Conservation (phyloP, 2,113 vertebrate species). For the Paedocypris sp. region DNA sequence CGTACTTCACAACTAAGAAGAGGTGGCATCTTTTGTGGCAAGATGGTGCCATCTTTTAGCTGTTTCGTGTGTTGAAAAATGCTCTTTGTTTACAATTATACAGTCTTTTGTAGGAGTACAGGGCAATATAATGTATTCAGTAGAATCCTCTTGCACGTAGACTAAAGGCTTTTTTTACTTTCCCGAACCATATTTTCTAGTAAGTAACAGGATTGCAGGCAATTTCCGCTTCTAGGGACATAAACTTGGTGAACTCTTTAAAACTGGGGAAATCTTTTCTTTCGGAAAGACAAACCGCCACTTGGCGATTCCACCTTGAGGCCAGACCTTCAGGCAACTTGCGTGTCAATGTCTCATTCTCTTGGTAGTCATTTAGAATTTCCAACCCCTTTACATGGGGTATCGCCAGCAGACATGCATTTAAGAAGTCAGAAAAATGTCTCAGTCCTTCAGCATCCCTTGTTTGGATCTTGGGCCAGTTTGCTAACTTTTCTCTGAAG, state of each 20-base stretch:
- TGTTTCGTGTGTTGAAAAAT: too few relatives aligned
- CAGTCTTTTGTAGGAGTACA: too few relatives aligned
- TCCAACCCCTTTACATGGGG: neutral
- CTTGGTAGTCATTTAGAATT: neutral
- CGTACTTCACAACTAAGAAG: too few relatives aligned
- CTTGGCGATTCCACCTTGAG: neutral
- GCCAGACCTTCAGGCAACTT: neutral
- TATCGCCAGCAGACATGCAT: neutral
- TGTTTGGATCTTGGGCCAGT: neutral
- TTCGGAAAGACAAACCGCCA: neutral
- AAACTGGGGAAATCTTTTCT: constrained; percentile 1
- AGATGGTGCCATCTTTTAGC: too few relatives aligned
- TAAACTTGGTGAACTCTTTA: constrained; percentile 1
- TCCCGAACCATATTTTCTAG: too few relatives aligned
- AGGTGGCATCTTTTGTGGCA: too few relatives aligned
- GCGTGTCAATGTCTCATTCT: neutral
- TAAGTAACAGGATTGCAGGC: constrained; percentile 16
- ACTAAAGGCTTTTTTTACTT: too few relatives aligned
- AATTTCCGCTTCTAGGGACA: constrained; percentile 13
- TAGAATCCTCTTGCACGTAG: neutral
- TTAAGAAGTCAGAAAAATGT: neutral
- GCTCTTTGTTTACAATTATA: too few relatives aligned
- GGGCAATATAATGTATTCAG: too few relatives aligned
- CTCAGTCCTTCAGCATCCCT: neutral
- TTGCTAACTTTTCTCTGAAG: neutral